Evolutionary conservation across 2,888 invertebrate species (phyloP).

Genomic region (Coelopa pilipes): DNA sequence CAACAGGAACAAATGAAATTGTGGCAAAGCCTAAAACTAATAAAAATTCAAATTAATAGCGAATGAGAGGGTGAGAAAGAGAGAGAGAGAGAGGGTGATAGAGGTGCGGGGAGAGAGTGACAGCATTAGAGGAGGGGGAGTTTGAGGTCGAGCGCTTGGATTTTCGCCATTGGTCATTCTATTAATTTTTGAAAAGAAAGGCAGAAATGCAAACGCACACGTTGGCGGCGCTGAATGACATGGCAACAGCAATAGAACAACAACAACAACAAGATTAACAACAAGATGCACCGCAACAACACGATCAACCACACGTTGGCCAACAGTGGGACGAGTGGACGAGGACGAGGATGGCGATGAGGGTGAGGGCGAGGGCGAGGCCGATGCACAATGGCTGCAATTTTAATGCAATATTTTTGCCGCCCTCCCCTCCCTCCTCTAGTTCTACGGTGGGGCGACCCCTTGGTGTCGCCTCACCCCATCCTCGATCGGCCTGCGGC

Average conservation of each 20-base stretch:
- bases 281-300: constrained; percentile 22
- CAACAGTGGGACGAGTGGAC: no score
- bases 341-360: no score
- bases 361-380: no score
- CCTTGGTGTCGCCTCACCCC: not conserved
- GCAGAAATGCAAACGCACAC: constrained; percentile 32
- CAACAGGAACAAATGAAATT: constrained; percentile 36
- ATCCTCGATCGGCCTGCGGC: no score
- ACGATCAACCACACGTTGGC: constrained; percentile 12
- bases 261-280: constrained; percentile 41
- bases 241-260: constrained; percentile 38
- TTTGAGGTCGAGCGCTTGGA: not conserved
- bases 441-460: no score
- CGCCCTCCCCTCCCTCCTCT: constrained; percentile 10
- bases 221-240: constrained; percentile 15
- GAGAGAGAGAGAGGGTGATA: constrained; percentile 1
- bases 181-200: constrained; percentile 61
- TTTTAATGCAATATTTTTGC: constrained; percentile 29
- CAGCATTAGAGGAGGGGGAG: not conserved
- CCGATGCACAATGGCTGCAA: constrained; percentile 33
- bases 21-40: constrained; percentile 60
- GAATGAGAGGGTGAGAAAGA: not conserved
- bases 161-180: constrained; percentile 51
- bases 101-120: not conserved
- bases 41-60: constrained; percentile 63